Evolutionary conservation across 2,888 invertebrate genomes (phyloP).

Genomic region (Drosophila kambysellisi): DNA sequence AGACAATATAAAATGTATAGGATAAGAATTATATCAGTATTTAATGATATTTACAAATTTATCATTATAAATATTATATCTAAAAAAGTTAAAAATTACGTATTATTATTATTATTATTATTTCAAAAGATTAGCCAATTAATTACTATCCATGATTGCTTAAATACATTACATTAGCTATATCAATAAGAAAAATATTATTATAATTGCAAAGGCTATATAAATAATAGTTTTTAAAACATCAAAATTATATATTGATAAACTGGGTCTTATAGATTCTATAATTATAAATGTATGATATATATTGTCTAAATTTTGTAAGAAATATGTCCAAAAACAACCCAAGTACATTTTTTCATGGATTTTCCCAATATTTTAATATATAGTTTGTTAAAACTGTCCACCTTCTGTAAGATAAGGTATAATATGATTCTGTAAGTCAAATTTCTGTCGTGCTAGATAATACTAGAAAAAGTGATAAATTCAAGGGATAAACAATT

Average conservation of each 20-base stretch:
- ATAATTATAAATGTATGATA: too few species aligned
- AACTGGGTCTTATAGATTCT: too few species aligned
- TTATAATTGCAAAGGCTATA: too few species aligned
- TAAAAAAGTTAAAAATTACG: background rate
- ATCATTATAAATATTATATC: background rate
- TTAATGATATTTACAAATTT: background rate
- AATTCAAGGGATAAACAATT: background rate
- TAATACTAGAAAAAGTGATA: background rate
- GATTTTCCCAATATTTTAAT: background rate
- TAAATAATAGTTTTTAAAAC: too few species aligned
- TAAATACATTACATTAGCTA: background rate
- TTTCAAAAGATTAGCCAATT: too few species aligned
- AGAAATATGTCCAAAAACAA: background rate
- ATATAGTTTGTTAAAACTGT: background rate
- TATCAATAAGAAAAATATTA: background rate
- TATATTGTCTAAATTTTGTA: too few species aligned
- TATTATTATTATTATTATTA: too few species aligned
- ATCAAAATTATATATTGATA: too few species aligned
- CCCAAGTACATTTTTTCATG: background rate
- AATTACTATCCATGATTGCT: background rate
- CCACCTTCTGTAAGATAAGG: background rate
- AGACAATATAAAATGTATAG: background rate
- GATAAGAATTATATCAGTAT: background rate
- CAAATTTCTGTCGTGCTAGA: background rate
- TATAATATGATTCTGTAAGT: background rate